These are phyloP conservation scores for Lutjanus campechanus DNA, from an alignment of 2,797 vertebrate species.

Conservation along the genomic window DNA sequence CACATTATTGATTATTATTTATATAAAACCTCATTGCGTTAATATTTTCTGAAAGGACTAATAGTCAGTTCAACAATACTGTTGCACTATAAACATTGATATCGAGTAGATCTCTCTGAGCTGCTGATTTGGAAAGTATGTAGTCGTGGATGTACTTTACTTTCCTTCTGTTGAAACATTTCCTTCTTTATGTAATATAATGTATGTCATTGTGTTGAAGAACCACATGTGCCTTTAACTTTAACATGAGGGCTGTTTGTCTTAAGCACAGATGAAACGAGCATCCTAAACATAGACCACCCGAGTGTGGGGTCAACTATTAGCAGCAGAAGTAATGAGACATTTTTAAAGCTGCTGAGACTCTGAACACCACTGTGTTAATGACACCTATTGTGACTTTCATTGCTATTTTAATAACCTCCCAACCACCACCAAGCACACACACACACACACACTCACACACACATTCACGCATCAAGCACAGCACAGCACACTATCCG, in stretches of 20 bases:
- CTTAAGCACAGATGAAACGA: conserved; percentile 8
- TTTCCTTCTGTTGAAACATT: not conserved
- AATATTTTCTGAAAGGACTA: too few species aligned
- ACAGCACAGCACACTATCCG: conserved; percentile 91
- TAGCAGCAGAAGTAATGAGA: conserved; percentile 38
- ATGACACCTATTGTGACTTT: conserved; percentile 59
- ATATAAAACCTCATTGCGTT: too few species aligned
- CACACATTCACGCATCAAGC: conserved; percentile 88
- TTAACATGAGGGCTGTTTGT: not conserved
- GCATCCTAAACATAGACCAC: conserved; percentile 37
- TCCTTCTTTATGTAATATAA: not conserved
- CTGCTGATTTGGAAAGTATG: not conserved
- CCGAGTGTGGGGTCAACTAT: conserved; percentile 42
- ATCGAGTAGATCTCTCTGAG: too few species aligned
- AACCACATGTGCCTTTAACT: not conserved
- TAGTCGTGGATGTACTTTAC: conserved; percentile 6
- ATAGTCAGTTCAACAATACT: too few species aligned
- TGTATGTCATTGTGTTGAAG: not conserved
- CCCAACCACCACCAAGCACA: conserved; percentile 36
- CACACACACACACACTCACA: conserved; percentile 64
- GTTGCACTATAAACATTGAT: too few species aligned
- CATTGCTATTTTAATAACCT: conserved; percentile 66
- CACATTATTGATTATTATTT: too few species aligned
- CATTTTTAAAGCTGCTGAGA: conserved; percentile 42
- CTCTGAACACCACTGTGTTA: conserved; percentile 41